A percentile compares a stretch with the other conserved stretches of the same genome.
These are phyloP conservation scores for Thaleichthys pacificus DNA, from an alignment of 2,797 vertebrate genomes.

Conservation along the genomic window DNA sequence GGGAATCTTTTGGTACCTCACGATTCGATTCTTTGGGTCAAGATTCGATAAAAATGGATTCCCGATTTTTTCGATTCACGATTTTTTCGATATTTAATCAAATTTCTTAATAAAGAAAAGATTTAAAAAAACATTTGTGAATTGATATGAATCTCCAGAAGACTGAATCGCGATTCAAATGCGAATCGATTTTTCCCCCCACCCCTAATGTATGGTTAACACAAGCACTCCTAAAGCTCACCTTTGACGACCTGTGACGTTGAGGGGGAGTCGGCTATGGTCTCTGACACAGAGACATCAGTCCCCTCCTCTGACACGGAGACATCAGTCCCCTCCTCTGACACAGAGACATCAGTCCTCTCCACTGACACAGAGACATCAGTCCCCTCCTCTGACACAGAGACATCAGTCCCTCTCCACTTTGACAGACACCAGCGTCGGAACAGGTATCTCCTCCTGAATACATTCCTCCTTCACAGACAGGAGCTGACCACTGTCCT, in stretches of 20 bases:
- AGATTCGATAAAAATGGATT: too few relatives aligned
- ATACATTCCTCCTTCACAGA: slow-evolving; percentile 66
- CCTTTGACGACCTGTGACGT: slow-evolving; percentile 81
- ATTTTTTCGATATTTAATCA: too few relatives aligned
- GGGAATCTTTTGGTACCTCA: too few relatives aligned
- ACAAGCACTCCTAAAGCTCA: slow-evolving; percentile 47
- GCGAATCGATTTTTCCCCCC: too few relatives aligned
- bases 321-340: slow-evolving; percentile 36
- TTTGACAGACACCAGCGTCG: slow-evolving; percentile 36
- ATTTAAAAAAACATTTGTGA: too few relatives aligned
- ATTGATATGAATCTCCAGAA: too few relatives aligned
- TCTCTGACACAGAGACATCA: slow-evolving; percentile 8
- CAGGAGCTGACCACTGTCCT: background rate
- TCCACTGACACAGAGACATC: too few relatives aligned
- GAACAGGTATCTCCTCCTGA: slow-evolving; percentile 26
- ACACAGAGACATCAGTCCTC: slow-evolving; percentile 22
- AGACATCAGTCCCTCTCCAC: slow-evolving; percentile 35
- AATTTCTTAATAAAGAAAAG: too few relatives aligned
- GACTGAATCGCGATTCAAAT: too few relatives aligned
- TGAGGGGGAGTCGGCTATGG: slow-evolving; percentile 64
- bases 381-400: slow-evolving; percentile 14
- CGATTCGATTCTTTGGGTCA: too few relatives aligned
- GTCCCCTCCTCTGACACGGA: slow-evolving; percentile 21
- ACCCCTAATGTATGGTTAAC: too few relatives aligned
- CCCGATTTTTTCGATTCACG: too few relatives aligned